Evolutionary conservation across 2,113 vertebrate genomes (phyloP).

Genomic region (Edolisoma coerulescens): DNA sequence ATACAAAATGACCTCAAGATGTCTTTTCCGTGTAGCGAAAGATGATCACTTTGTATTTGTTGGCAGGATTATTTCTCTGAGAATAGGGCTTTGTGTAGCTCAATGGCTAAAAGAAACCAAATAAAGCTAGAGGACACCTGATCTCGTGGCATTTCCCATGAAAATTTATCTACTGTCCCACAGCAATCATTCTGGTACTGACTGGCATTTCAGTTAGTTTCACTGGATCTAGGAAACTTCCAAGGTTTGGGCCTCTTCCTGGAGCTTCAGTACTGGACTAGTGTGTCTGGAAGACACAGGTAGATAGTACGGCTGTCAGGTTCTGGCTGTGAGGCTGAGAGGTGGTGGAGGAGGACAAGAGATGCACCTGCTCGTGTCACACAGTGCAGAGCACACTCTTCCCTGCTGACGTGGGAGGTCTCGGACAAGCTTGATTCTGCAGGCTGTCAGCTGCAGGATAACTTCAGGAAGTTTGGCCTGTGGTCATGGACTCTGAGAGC

Average conservation of each 20-base stretch:
- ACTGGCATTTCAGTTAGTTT: background rate
- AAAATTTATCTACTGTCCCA: background rate
- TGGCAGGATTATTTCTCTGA: background rate
- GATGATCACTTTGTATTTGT: background rate
- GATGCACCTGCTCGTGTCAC: accelerated
- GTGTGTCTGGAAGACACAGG: background rate
- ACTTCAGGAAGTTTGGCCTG: background rate
- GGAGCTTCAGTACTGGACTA: background rate
- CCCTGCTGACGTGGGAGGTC: background rate
- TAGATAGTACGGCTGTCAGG: accelerated
- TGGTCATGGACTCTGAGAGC: background rate
- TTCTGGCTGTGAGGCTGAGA: background rate
- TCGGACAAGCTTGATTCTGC: background rate
- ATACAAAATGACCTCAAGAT: background rate
- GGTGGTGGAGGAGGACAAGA: background rate
- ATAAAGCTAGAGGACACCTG: background rate
- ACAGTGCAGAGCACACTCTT: background rate
- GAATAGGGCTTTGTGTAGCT: background rate
- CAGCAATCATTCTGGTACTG: background rate
- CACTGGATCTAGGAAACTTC: background rate
- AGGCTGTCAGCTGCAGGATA: background rate
- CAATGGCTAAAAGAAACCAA: background rate
- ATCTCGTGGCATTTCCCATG: background rate
- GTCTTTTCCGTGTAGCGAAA: background rate
- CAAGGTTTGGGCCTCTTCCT: background rate